Percentiles rank a stretch among this genome's conserved stretches.
phyloP scores from a whole-genome alignment of 2,888 invertebrate species.

The Blastobasis lacticolella region DNA sequence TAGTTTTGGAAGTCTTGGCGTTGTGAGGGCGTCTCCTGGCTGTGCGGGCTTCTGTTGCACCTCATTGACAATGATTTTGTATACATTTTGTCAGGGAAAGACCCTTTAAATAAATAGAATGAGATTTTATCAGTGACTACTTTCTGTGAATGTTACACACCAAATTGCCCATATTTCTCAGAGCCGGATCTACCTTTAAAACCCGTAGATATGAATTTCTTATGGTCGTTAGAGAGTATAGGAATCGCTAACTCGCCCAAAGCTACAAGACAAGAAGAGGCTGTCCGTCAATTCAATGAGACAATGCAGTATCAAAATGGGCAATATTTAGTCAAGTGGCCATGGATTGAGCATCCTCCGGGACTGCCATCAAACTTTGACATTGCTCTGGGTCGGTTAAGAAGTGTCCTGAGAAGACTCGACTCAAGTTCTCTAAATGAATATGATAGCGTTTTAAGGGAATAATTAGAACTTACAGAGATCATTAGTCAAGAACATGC shows the following conservation, averaged over 20 bases:
- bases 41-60: too few species aligned
- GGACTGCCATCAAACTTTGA: constrained; percentile 12
- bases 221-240: constrained; percentile 21
- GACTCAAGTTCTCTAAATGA: neutral
- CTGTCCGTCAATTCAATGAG: constrained; percentile 8
- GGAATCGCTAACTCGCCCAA: constrained; percentile 18
- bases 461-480: constrained; percentile 9
- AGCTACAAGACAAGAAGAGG: constrained; percentile 7
- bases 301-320: constrained; percentile 6
- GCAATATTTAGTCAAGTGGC: constrained; percentile 14
- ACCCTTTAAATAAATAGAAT: too few species aligned
- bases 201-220: constrained; percentile 2
- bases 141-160: constrained; percentile 1
- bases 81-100: too few species aligned
- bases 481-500: neutral
- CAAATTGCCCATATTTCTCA: neutral
- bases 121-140: too few species aligned
- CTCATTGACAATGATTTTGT: too few species aligned
- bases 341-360: constrained; percentile 13
- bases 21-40: too few species aligned
- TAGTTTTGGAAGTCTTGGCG: too few species aligned
- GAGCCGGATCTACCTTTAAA: constrained; percentile 2
- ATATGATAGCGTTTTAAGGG: constrained; percentile 6
- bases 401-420: constrained; percentile 7
- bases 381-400: too few species aligned